phyloP scores from a whole-genome alignment of 2,888 invertebrate genomes.

The Micoletzkya japonica region DNA sequence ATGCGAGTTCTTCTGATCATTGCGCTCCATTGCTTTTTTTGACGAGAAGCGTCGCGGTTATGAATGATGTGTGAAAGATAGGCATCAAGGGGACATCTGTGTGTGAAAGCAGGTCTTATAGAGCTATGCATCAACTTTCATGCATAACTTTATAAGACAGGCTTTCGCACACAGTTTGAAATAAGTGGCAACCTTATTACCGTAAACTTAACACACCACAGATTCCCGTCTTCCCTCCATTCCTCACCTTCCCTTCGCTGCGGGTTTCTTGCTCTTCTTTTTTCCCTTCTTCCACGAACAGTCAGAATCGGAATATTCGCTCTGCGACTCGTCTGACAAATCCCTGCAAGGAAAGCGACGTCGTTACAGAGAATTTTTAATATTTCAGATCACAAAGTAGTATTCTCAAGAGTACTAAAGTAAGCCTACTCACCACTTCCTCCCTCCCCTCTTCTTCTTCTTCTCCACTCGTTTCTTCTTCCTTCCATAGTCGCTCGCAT shows the following conservation, averaged over 20 bases:
- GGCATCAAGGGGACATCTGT: too few relatives aligned
- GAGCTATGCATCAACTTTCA: too few relatives aligned
- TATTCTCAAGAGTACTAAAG: neutral
- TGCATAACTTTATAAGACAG: too few relatives aligned
- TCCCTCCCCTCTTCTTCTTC: constrained; percentile 23
- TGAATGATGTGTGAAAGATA: too few relatives aligned
- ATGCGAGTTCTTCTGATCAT: too few relatives aligned
- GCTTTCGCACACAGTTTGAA: too few relatives aligned
- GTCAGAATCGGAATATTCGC: constrained; percentile 34
- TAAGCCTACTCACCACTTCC: constrained; percentile 4
- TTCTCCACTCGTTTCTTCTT: constrained; percentile 23
- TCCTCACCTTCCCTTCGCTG: constrained; percentile 23
- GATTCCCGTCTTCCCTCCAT: neutral
- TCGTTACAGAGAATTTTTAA: too few relatives aligned
- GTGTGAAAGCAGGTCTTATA: too few relatives aligned
- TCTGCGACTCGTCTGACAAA: constrained; percentile 22
- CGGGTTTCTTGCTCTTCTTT: constrained; percentile 28
- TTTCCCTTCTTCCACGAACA: constrained; percentile 18
- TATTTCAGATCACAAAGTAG: too few relatives aligned
- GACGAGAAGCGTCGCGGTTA: too few relatives aligned
- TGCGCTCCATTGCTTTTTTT: too few relatives aligned
- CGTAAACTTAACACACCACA: neutral
- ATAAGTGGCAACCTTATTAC: neutral
- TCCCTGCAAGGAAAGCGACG: constrained; percentile 7
- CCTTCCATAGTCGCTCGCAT: constrained; percentile 31